These are phyloP conservation scores for Macrocentrus cingulum DNA, from an alignment of 1,140 invertebrate genomes.

Conservation along the genomic window DNA sequence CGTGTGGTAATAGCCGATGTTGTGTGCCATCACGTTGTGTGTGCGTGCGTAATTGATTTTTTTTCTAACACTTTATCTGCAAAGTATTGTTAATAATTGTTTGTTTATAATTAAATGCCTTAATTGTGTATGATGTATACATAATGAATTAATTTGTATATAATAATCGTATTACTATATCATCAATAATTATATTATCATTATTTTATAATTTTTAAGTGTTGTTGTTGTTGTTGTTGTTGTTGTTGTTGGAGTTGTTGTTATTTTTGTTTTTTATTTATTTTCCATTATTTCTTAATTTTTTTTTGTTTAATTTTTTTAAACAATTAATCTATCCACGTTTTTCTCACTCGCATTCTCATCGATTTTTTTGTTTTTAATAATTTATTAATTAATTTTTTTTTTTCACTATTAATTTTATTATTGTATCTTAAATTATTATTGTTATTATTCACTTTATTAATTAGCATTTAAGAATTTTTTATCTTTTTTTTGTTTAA, in stretches of 20 bases:
- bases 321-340: too few relatives aligned
- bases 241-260: too few relatives aligned
- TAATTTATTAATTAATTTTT: constrained; percentile 33
- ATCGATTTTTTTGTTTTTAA: too few relatives aligned
- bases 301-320: constrained; percentile 3
- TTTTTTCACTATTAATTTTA: constrained; percentile 13
- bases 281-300: too few relatives aligned
- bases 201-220: too few relatives aligned
- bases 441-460: constrained; percentile 22
- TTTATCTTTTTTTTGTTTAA: neutral
- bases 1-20: too few relatives aligned
- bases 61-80: neutral
- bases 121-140: constrained; percentile 18
- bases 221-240: too few relatives aligned
- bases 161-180: constrained; percentile 21
- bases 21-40: too few relatives aligned
- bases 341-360: too few relatives aligned
- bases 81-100: neutral
- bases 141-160: constrained; percentile 22
- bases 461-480: constrained; percentile 4
- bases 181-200: too few relatives aligned
- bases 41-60: neutral
- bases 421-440: constrained; percentile 29
- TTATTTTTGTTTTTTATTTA: constrained; percentile 24
- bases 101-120: constrained; percentile 16